phyloP scores from a whole-genome alignment of 2,888 invertebrate genomes.

The Limenitis camilla region DNA sequence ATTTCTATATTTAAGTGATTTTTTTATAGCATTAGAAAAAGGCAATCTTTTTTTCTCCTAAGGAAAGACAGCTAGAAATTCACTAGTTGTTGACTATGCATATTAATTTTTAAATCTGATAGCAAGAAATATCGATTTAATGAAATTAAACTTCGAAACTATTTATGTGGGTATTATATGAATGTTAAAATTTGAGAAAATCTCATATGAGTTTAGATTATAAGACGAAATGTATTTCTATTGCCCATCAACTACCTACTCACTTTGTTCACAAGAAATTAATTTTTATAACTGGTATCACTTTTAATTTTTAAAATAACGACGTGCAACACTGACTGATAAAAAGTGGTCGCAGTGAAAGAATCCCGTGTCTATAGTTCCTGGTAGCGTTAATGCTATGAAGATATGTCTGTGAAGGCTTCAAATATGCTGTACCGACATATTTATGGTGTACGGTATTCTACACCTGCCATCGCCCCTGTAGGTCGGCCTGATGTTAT shows the following conservation, averaged over 20 bases:
- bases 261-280: slow-evolving; percentile 10
- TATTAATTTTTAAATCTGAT: too few species aligned
- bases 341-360: slow-evolving; percentile 20
- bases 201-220: too few species aligned
- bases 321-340: slow-evolving; percentile 10
- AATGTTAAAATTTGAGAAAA: too few species aligned
- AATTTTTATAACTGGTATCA: slow-evolving; percentile 23
- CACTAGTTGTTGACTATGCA: too few species aligned
- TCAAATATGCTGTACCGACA: slow-evolving; percentile 47
- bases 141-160: too few species aligned
- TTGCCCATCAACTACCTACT: neutral
- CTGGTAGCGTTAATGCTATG: slow-evolving; percentile 42
- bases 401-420: slow-evolving; percentile 41
- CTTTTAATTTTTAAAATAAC: slow-evolving; percentile 25
- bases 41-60: too few species aligned
- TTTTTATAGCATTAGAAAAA: too few species aligned
- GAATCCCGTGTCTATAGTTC: slow-evolving; percentile 34
- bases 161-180: too few species aligned
- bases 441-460: slow-evolving; percentile 35
- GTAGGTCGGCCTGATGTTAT: slow-evolving; percentile 34
- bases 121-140: too few species aligned
- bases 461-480: slow-evolving; percentile 48
- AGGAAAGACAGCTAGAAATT: too few species aligned
- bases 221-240: too few species aligned
- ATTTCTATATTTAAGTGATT: too few species aligned